These are phyloP conservation scores for Rhizoglyphus robini DNA, from an alignment of 1,140 invertebrate genomes.

Conservation along the genomic window DNA sequence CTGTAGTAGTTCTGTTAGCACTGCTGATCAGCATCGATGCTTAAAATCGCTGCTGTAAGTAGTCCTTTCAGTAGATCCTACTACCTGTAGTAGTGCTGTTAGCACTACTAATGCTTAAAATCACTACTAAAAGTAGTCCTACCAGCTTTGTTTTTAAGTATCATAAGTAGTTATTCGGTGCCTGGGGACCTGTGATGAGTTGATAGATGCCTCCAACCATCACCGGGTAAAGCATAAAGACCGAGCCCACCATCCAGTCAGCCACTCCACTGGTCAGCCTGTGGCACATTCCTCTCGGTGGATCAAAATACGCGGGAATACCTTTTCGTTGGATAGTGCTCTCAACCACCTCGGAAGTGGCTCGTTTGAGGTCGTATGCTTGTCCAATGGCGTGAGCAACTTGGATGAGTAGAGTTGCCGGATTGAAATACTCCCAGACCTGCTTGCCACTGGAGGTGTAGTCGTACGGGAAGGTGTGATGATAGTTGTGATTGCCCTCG, in stretches of 20 bases:
- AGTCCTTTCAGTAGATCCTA: too few relatives aligned
- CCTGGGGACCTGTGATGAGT: too few relatives aligned
- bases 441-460: not conserved
- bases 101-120: too few relatives aligned
- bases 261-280: not conserved
- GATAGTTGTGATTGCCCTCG: constrained; percentile 11
- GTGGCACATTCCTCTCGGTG: not conserved
- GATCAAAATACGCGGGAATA: not conserved
- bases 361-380: not conserved
- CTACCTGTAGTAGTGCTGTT: too few relatives aligned
- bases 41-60: too few relatives aligned
- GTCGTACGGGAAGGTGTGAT: constrained; percentile 4
- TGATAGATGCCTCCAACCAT: not conserved
- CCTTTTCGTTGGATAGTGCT: not conserved
- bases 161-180: too few relatives aligned
- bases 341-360: not conserved
- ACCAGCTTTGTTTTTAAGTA: too few relatives aligned
- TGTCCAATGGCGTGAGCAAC: not conserved
- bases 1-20: too few relatives aligned
- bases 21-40: too few relatives aligned
- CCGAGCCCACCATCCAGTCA: not conserved
- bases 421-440: constrained; percentile 1
- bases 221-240: not conserved
- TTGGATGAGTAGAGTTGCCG: not conserved
- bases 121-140: too few relatives aligned